Conservation (phyloP, 2,888 invertebrate species). For the Rhingia rostrata region DNA sequence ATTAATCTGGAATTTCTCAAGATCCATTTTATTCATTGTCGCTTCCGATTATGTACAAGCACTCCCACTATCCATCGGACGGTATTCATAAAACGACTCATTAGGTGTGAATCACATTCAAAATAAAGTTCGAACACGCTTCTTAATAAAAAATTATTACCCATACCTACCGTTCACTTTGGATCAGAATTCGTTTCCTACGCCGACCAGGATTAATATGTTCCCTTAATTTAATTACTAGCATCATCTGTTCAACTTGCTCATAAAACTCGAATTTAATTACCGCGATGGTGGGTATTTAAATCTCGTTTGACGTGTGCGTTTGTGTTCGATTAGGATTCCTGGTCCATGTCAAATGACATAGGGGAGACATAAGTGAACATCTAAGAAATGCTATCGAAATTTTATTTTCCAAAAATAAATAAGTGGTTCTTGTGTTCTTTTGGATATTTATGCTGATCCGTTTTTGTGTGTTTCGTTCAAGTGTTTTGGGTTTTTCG, state of each 20-base stretch:
- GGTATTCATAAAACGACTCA: slow-evolving; percentile 7
- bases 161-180: slow-evolving; percentile 17
- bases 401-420: background rate
- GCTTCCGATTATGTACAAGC: slow-evolving; percentile 7
- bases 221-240: slow-evolving; percentile 53
- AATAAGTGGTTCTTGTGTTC: background rate
- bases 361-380: background rate
- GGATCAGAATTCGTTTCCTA: slow-evolving; percentile 9
- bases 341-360: background rate
- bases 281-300: slow-evolving; percentile 3
- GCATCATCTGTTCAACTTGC: slow-evolving; percentile 30
- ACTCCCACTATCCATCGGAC: slow-evolving; percentile 11
- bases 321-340: background rate
- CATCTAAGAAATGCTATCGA: background rate
- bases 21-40: slow-evolving; percentile 29
- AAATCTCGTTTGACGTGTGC: slow-evolving; percentile 2
- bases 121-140: slow-evolving; percentile 22
- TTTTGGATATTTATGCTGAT: background rate
- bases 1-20: slow-evolving; percentile 24
- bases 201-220: slow-evolving; percentile 36
- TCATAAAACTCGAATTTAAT: slow-evolving; percentile 31
- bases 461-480: background rate
- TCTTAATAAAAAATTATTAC: slow-evolving; percentile 30
- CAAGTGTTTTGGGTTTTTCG: background rate
- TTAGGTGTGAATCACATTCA: slow-evolving; percentile 24